These are phyloP conservation scores for Brachypalpus laphriformis DNA, from an alignment of 2,888 invertebrate species.

Conservation along the genomic window DNA sequence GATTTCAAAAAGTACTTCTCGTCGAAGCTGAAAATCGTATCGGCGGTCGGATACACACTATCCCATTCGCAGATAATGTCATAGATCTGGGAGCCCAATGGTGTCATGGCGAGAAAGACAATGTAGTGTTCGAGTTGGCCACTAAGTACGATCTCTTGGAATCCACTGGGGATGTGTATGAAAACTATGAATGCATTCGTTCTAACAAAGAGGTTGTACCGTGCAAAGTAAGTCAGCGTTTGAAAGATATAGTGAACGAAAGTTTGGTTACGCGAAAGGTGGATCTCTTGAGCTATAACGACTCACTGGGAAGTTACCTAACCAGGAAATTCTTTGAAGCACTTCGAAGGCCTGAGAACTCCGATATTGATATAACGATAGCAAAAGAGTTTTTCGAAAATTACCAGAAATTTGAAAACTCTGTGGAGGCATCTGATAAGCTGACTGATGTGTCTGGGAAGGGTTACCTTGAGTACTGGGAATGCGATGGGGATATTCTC, in stretches of 20 bases:
- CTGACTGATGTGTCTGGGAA: conserved; percentile 88
- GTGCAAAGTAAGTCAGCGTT: conserved; percentile 80
- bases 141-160: conserved; percentile 79
- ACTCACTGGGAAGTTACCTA: conserved; percentile 80
- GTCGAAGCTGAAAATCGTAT: conserved; percentile 86
- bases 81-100: conserved; percentile 82
- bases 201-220: conserved; percentile 82
- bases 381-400: conserved; percentile 85
- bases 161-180: conserved; percentile 80
- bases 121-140: conserved; percentile 80
- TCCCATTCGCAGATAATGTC: conserved; percentile 84
- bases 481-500: conserved; percentile 88
- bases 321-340: conserved; percentile 80
- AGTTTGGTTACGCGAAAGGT: conserved; percentile 81
- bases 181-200: conserved; percentile 80
- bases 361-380: conserved; percentile 82
- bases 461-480: conserved; percentile 86
- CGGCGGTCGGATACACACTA: conserved; percentile 86
- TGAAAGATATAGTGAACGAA: conserved; percentile 82
- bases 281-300: conserved; percentile 79
- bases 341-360: conserved; percentile 79
- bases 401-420: conserved; percentile 84
- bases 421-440: conserved; percentile 86
- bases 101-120: conserved; percentile 83
- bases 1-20: conserved; percentile 84